A percentile compares a stretch with the other conserved stretches of the same genome.
Evolutionary conservation across 2,797 vertebrate species (phyloP).

Genomic region (Gymnoscopelus microlampas): DNA sequence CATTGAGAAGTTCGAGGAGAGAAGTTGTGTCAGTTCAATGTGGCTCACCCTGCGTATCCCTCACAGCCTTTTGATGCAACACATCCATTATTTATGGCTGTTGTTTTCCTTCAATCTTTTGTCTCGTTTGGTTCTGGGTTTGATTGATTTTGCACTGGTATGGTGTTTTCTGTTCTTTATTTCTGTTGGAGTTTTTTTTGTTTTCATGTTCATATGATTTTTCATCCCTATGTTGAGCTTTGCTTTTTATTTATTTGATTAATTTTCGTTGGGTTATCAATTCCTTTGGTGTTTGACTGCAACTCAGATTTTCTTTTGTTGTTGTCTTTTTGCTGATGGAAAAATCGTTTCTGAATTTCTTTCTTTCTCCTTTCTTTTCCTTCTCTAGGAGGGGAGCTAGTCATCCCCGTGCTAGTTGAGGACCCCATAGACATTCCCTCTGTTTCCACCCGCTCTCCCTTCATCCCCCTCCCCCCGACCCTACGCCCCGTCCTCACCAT

Average conservation of each 20-base stretch:
- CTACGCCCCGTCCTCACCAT: slow-evolving; percentile 91
- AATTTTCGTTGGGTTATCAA: slow-evolving; percentile 17
- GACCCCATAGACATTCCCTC: slow-evolving; percentile 98
- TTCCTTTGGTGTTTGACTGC: slow-evolving; percentile 67
- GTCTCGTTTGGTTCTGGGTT: slow-evolving; percentile 79
- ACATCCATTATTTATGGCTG: slow-evolving; percentile 72
- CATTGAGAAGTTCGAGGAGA: slow-evolving; percentile 17
- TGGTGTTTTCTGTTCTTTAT: slow-evolving; percentile 67
- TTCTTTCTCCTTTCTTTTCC: slow-evolving; percentile 73
- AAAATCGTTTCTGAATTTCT: slow-evolving; percentile 42
- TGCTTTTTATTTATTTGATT: slow-evolving; percentile 54
- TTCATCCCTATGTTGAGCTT: slow-evolving; percentile 67
- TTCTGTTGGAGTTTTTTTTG: slow-evolving; percentile 29
- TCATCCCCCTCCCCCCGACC: slow-evolving; percentile 93
- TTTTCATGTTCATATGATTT: slow-evolving; percentile 56
- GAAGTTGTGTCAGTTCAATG: slow-evolving; percentile 41
- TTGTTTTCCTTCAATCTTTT: slow-evolving; percentile 75
- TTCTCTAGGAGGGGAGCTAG: slow-evolving; percentile 98
- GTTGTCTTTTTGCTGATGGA: neutral
- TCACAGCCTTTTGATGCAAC: slow-evolving; percentile 85
- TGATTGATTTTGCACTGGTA: slow-evolving; percentile 79
- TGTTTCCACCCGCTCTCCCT: slow-evolving; percentile 96
- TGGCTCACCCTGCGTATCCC: slow-evolving; percentile 78
- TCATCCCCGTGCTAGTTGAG: slow-evolving; percentile 98
- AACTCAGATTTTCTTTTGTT: slow-evolving; percentile 27